phyloP scores from a whole-genome alignment of 1,140 invertebrate genomes.

The fruit fly (Drosophila melanogaster) region DNA sequence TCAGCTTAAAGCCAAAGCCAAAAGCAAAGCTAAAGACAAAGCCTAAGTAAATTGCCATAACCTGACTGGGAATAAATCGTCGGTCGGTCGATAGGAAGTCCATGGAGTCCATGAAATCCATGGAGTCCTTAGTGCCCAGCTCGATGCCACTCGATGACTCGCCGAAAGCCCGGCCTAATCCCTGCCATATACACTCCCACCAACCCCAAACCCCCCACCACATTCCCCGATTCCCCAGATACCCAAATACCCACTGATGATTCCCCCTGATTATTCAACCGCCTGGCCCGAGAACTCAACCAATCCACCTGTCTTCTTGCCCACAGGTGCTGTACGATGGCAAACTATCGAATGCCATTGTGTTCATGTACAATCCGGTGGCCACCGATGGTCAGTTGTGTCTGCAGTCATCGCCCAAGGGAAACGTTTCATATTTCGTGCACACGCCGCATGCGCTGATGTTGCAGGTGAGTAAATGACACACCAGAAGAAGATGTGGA shows the following conservation, averaged over 20 bases:
- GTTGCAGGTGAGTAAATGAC: slow-evolving; percentile 92
- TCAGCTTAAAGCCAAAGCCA: slow-evolving; percentile 48
- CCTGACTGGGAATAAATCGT: slow-evolving; percentile 35
- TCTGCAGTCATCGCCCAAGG: slow-evolving; percentile 98
- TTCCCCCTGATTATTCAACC: not conserved
- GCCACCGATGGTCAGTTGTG: slow-evolving; percentile 99
- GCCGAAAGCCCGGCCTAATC: slow-evolving; percentile 60
- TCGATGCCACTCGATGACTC: slow-evolving; percentile 49
- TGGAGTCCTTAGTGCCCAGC: slow-evolving; percentile 7
- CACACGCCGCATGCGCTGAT: slow-evolving; percentile 99
- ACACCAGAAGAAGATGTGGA: not conserved
- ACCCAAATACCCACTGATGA: not conserved
- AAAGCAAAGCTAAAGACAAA: slow-evolving; percentile 47
- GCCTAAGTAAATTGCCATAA: slow-evolving; percentile 55
- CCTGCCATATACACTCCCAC: slow-evolving; percentile 4
- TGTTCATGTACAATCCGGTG: slow-evolving; percentile 99
- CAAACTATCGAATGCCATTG: slow-evolving; percentile 97
- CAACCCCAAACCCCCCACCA: too few relatives aligned
- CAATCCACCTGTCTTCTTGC: not conserved
- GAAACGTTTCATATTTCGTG: slow-evolving; percentile 98
- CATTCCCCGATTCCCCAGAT: not conserved
- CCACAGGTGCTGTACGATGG: slow-evolving; percentile 98
- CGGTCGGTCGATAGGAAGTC: not conserved
- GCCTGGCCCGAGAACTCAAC: not conserved
- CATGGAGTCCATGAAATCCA: slow-evolving; percentile 1